Base-by-base conservation (phyloP, 2,888 invertebrate genomes). In the Scaptomyza flava region DNA sequence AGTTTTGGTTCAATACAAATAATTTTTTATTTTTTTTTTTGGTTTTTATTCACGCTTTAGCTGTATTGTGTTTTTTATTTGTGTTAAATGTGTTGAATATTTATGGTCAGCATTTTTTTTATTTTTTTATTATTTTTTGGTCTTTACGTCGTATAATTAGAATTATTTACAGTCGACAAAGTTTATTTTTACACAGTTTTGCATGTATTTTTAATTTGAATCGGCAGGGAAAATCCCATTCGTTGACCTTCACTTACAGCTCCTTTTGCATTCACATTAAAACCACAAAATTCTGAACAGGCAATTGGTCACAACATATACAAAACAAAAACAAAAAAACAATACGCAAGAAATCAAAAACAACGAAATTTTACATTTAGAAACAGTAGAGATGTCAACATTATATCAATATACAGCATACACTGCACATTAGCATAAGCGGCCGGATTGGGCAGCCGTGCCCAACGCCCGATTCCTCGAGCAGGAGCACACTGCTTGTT, bases 401-500 rank as follows among this genome's bases (percentile, higher is more conserved):
- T 53, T 66, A 60, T 77, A 60, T 74, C 69, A 73, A 70, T 68
- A 53, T 68, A 81, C 77, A 75, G 47, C 58, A 57, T 38, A 52
- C 38, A 73, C 64, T 65, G 72, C 72, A 79, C 65, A 83, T 81
- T 81, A 78, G 73, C 80, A 81, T 83, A 83, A 83, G 72, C 72
- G 62, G 58, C 52, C 47, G 31, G 56, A 48, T 56, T 58, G 42
- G 62, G 23, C 41, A 38, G 45, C 33, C 46, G 31, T 48, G 51
- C 31, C 36, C 36, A 31, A 20, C 23, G 23, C 36, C 23, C 33
- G 17, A 33, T 30, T 8, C 45, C 1, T 5, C 47, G 36, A 51
- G 50, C 45, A 41, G 41, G 36, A 42, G 38, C 47, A 41, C 36
- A 33, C 14, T 50, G 20, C 34, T 34, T 12, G 8, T 7, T 48